Base-by-base conservation (phyloP, 2,888 invertebrate species). In the Napeogenes sylphis region DNA sequence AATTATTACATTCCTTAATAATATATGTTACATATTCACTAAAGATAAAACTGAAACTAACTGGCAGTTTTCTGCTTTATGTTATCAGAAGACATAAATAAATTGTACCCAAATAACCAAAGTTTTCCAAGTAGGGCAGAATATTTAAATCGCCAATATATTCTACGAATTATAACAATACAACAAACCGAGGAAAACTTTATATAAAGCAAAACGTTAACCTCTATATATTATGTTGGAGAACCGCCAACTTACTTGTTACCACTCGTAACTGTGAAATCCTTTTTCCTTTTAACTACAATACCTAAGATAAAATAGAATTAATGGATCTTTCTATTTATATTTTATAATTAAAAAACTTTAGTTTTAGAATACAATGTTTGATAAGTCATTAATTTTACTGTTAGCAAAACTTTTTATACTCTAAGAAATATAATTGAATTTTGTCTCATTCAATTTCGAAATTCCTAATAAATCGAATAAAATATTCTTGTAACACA, bases 251-350 rank as follows among this genome's bases (percentile, higher is more conserved):
- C 33, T 30, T 46, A 55, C 60, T 58, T 55, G 60, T 47, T 54
- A 57, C 51, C 30, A 51, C 51, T 51, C 33, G 57, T 60, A 64
- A 64, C 60, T 58, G 60, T 61, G 60, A 59, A 63, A 46, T 46
- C 55, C 56, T 51, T 51, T 51, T 60, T 56, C 56, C 54, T 46
- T 54, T 57, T 64, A 21, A 8, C 45, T 60, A 55, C 45, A 58
- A 38, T 51, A 54, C 38, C 21, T 60, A 30, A 12, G 6, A 33
- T 54, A 30, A 45, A 56, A 54, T 32, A 13, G 58, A n/a, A 45
- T 45, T 30, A 14, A 10, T 30, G 6, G 6, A 4, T 46, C 14
- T 47, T 47, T 47, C 21, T 3, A 46, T 14, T 6, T 47, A 47
- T 21, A 47, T 6, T 14, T 13, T 47, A n/a, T 14, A n/a, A 21